phyloP scores from a whole-genome alignment of 2,113 vertebrate species.

The Leucoraja erinaceus region DNA sequence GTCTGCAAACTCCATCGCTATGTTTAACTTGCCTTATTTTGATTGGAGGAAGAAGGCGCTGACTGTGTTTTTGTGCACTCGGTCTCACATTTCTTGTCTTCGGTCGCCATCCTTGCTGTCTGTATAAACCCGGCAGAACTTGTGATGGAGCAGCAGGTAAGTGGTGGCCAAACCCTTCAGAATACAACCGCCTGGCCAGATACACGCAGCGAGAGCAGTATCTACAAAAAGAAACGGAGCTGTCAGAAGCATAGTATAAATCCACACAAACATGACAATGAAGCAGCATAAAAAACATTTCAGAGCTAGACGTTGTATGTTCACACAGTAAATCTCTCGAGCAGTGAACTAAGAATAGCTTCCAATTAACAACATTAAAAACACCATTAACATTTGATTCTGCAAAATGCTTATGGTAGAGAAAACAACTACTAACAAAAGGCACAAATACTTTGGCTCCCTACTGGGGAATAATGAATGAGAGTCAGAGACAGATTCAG shows the following conservation, averaged over 20 bases:
- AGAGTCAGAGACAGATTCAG: not conserved
- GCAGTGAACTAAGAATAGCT: not conserved
- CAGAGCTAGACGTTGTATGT: not conserved
- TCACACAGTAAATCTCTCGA: not conserved
- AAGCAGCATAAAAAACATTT: not conserved
- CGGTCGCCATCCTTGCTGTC: constrained; percentile 80
- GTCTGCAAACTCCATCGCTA: not conserved
- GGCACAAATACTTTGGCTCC: not conserved
- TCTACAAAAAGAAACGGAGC: not conserved
- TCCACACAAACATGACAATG: not conserved
- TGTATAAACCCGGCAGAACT: constrained; percentile 43
- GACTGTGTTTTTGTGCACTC: constrained; percentile 85
- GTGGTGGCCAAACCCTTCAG: constrained; percentile 38
- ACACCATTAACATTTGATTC: no score
- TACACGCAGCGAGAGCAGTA: not conserved
- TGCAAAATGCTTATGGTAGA: not conserved
- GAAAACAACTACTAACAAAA: not conserved
- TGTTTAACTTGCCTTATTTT: constrained; percentile 77
- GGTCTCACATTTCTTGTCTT: constrained; percentile 96
- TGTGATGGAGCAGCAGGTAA: constrained; percentile 44
- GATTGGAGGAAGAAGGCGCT: constrained; percentile 81
- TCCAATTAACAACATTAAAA: not conserved
- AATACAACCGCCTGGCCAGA: not conserved
- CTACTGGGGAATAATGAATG: not conserved
- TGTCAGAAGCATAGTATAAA: not conserved